Evolutionary conservation across 1,140 invertebrate species (phyloP).

Genomic region (Fopius arisanus): DNA sequence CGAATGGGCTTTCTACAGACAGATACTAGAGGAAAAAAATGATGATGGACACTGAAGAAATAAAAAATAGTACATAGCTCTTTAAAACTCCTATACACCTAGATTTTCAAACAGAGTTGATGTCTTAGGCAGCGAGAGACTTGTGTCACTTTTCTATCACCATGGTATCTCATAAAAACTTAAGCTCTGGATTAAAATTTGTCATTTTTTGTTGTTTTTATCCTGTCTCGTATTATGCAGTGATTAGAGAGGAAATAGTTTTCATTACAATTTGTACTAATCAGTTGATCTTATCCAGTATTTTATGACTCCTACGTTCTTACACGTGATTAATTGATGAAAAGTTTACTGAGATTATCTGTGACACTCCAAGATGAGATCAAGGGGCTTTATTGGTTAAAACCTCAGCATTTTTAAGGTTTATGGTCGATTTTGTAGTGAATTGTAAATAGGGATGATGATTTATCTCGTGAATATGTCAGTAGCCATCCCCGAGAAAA

Average conservation of each 20-base stretch:
- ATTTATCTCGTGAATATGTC: too few relatives aligned
- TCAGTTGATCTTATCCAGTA: conserved; percentile 36
- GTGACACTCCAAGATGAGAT: background rate
- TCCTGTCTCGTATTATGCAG: conserved; percentile 2
- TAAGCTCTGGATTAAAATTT: background rate
- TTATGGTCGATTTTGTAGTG: background rate
- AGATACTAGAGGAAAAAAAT: background rate
- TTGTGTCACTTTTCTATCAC: background rate
- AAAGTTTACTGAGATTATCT: background rate
- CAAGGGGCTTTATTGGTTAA: background rate
- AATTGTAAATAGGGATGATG: background rate
- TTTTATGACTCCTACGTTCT: conserved; percentile 6
- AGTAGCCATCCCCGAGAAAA: too few relatives aligned
- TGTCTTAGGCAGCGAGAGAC: background rate
- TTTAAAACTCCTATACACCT: background rate
- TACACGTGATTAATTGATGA: conserved; percentile 21
- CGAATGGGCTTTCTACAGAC: background rate
- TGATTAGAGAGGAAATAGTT: conserved; percentile 30
- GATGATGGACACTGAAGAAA: background rate
- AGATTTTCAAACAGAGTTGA: background rate
- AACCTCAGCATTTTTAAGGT: background rate
- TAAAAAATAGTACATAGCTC: background rate
- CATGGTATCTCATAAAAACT: background rate
- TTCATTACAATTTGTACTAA: conserved; percentile 44
- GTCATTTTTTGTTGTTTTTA: background rate